These are phyloP conservation scores for Mythimna loreyi DNA, from an alignment of 2,888 invertebrate species.

Conservation along the genomic window DNA sequence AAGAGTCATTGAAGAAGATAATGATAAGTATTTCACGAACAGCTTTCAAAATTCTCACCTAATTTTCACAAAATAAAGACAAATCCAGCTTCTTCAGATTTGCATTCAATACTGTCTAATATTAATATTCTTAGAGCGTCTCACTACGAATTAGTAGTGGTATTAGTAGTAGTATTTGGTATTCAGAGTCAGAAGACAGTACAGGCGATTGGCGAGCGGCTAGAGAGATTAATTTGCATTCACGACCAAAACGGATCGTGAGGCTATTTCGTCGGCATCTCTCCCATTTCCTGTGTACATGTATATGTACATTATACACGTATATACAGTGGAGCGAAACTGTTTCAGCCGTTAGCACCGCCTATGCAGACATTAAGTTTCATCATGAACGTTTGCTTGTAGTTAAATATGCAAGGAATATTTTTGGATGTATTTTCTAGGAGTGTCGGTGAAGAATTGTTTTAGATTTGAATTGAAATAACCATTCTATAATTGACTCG, in stretches of 20 bases:
- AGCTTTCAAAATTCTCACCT: not conserved
- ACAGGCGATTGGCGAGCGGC: constrained; percentile 72
- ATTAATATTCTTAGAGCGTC: constrained; percentile 64
- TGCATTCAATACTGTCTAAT: constrained; percentile 18
- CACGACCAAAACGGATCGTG: constrained; percentile 86
- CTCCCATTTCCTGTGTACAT: constrained; percentile 82
- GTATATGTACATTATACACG: constrained; percentile 42
- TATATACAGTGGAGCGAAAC: constrained; percentile 52
- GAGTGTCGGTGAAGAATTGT: not conserved
- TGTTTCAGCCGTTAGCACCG: constrained; percentile 64
- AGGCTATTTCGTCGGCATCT: constrained; percentile 83
- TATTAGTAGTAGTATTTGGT: constrained; percentile 74
- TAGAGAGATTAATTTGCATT: constrained; percentile 87
- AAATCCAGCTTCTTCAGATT: constrained; percentile 18
- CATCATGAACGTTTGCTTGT: constrained; percentile 38
- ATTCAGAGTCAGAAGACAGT: constrained; percentile 77
- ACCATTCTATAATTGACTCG: not conserved
- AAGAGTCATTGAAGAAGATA: too few relatives aligned
- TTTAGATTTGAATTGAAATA: not conserved
- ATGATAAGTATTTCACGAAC: not conserved
- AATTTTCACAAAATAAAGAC: constrained; percentile 3
- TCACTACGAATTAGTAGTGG: constrained; percentile 65
- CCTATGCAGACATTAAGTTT: constrained; percentile 52
- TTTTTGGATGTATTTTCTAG: constrained; percentile 22
- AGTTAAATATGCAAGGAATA: constrained; percentile 25